phyloP scores from a whole-genome alignment of 2,113 vertebrate genomes.

The Alouatta palliata region DNA sequence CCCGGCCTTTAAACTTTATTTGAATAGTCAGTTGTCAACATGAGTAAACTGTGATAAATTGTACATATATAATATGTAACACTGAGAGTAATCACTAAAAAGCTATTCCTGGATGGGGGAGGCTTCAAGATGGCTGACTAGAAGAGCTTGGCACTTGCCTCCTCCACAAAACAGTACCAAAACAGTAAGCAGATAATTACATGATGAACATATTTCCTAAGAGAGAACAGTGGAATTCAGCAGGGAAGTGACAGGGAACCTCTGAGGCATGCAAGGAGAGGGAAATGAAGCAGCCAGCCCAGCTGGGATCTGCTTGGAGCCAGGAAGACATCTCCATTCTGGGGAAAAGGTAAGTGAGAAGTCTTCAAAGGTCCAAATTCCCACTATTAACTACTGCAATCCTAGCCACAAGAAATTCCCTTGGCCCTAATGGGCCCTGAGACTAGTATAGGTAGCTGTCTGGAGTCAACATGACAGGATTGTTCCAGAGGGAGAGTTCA shows the following conservation, averaged over 20 bases:
- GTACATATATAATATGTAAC: not conserved
- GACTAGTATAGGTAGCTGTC: not conserved
- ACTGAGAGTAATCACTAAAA: not conserved
- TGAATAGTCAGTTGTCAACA: not conserved
- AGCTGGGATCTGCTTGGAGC: not conserved
- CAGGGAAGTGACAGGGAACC: not conserved
- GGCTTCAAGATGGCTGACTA: not conserved
- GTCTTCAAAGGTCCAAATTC: not conserved
- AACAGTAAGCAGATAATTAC: not conserved
- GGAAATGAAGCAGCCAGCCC: not conserved
- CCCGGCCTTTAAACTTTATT: no score
- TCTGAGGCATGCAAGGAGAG: not conserved
- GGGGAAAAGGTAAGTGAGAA: not conserved
- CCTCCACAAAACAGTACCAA: not conserved
- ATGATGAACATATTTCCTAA: not conserved
- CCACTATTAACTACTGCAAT: not conserved
- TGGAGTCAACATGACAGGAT: not conserved
- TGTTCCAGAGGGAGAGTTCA: not conserved
- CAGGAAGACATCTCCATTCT: not conserved
- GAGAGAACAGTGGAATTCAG: not conserved
- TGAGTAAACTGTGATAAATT: not conserved
- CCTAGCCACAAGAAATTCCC: not conserved
- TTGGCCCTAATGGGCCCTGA: not conserved
- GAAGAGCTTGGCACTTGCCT: not conserved
- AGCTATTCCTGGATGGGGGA: not conserved